Percentiles rank a stretch among this genome's conserved stretches.
These are phyloP conservation scores for Cossypha polioptera DNA, from an alignment of 2,797 vertebrate genomes.

Conservation along the genomic window DNA sequence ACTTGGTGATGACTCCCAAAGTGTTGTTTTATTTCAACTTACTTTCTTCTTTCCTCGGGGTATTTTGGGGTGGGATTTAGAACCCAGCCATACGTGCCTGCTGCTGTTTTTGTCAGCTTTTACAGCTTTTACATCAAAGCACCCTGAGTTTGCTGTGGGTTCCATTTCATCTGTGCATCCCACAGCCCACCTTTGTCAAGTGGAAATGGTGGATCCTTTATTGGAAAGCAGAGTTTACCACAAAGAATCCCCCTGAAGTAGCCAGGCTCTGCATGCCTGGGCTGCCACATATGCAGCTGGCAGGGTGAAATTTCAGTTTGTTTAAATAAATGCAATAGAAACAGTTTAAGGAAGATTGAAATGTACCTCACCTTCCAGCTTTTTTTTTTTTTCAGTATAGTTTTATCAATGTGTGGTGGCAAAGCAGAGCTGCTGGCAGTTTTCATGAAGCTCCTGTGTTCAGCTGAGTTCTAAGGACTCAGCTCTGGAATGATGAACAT, in stretches of 20 bases:
- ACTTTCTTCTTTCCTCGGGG: not conserved
- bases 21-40: not conserved
- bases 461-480: not conserved
- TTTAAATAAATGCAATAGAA: not conserved
- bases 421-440: not conserved
- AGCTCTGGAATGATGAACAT: not conserved
- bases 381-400: not conserved
- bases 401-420: not conserved
- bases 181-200: not conserved
- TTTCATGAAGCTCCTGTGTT: not conserved
- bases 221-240: not conserved
- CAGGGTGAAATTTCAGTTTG: not conserved
- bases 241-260: not conserved
- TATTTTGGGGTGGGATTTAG: slow-evolving; percentile 45
- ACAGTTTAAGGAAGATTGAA: not conserved
- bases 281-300: not conserved
- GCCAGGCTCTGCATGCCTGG: not conserved
- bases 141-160: fast-evolving
- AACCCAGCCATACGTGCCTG: not conserved
- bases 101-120: not conserved
- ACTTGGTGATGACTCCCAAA: not conserved
- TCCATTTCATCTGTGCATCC: not conserved
- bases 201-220: slow-evolving; percentile 18
- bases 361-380: not conserved
- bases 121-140: not conserved